Evolutionary conservation across 2,113 vertebrate genomes (phyloP), one percentile per base, ranked within the genome.

Genomic region (Larimichthys crocea): DNA sequence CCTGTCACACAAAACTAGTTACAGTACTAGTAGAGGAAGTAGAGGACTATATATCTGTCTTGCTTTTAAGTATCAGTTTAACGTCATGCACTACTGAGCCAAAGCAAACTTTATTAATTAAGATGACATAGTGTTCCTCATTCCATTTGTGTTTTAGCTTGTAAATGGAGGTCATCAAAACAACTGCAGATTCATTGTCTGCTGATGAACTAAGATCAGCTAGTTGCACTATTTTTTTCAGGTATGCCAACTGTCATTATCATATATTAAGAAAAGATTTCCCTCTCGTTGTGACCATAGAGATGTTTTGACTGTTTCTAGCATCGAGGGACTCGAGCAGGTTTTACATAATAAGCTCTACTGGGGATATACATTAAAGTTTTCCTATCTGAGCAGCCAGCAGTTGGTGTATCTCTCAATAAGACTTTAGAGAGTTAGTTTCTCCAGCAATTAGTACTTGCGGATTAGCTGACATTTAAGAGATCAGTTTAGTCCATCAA

Each of bases 1-100:
- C 17, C 19, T 50, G 11, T 46, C 60, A 20, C 73, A 56, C 19
- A 49, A 20, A 80, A 83, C 67, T 65, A 74, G 19, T 73, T 66
- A 35, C 50, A 20, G 35, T 40, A 31, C 31, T 31, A 40, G 6
- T 35, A 5, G 35, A 35, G 1, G 35, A 35, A 35, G 35, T 35
- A 35, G 35, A 35, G 1, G 35, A 40, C 35, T 8, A 8, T 40
- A 40, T 8, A 9, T 35, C 35, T 53, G 19, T n/a, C 17, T 49
- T 48, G 35, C 46, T 48, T 10, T 67, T 40, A 3, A 19, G 9
- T 20, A 26, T 68, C 10, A 24, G 26, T 1, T 20, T 57, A 19
- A 22, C 26, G n/a, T 71, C 35, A n/a, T 17, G 29, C 17, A 4
- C 65, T 52, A 15, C 11, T 22, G 40, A 12, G 31, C 20, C 7